Evolutionary conservation across 2,888 invertebrate species (phyloP), one percentile per base, ranked within the genome.

Genomic region (Drosophila algonquin): DNA sequence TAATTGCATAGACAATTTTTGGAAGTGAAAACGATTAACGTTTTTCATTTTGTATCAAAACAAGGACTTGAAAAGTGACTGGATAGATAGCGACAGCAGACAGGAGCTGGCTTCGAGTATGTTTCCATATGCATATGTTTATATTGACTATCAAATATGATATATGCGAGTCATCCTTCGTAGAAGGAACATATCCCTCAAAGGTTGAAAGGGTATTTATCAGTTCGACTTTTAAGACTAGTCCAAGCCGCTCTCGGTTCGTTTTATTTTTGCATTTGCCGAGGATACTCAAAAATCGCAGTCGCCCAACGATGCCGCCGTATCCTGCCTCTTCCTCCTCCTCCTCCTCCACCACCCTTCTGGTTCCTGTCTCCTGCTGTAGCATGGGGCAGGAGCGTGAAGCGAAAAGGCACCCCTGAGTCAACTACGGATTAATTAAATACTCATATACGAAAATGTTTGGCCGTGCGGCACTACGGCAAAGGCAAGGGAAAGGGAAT

Each of bases 351-450:
- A 54, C 53, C 53, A 30, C 48, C 27, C 21, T 18, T 18, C 8
- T 53, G 56, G 27, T 16, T 16, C 46, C 44, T 40, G 54, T 44
- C 44, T 54, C 21, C 24, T 54, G 27, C 27, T 18, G 21, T 16
- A 8, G 32, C 12, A 53, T 18, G 40, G 51, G 12, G 52, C n/a
- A 30, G 51, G 61, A 55, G 56, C 40, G 30, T 50, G 44, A 58
- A 57, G 48, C 21, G 50, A 54, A 59, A 58, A 64, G 77, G 79
- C 79, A 75, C 70, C 86, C 82, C 74, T 69, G 81, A 84, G 80
- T 86, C 83, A 86, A 86, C 87, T 84, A 76, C 80, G 83, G 83
- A 84, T 84, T 84, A 84, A 84, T 84, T 84, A 83, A 87, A 84
- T 84, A 78, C 87, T 83, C 83, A 86, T 83, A 83, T 80, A 81